phyloP scores from a whole-genome alignment of 2,113 vertebrate species.

The Glaucidium brasilianum region DNA sequence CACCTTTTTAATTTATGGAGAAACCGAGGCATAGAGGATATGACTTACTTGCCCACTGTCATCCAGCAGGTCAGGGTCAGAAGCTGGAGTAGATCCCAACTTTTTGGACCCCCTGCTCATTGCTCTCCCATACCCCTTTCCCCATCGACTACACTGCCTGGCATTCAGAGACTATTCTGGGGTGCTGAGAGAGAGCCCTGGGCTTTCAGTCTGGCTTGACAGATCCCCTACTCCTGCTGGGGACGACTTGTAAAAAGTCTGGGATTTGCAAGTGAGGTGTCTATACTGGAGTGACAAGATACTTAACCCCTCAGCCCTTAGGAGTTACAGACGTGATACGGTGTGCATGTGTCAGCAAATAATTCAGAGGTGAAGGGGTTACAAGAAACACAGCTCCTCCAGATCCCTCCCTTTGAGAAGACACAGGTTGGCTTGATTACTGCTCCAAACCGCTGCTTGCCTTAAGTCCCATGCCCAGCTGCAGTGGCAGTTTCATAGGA shows the following conservation, averaged over 20 bases:
- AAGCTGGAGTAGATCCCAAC: neutral
- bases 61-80: neutral
- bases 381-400: neutral
- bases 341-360: conserved; percentile 2
- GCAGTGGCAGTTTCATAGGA: neutral
- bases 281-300: conserved; percentile 9
- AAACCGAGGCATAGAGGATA: neutral
- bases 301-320: conserved; percentile 23
- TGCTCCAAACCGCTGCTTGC: neutral
- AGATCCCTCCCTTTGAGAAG: neutral
- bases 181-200: neutral
- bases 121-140: neutral
- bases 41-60: neutral
- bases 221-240: neutral
- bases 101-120: neutral
- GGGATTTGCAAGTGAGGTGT: neutral
- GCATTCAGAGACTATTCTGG: neutral
- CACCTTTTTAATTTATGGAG: neutral
- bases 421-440: neutral
- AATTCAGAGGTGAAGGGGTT: conserved; percentile 7
- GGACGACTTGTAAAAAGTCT: neutral
- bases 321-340: neutral
- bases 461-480: neutral
- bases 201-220: neutral
- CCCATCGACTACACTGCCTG: neutral